phyloP scores from a whole-genome alignment of 2,888 invertebrate genomes.

The Plebejus argus region DNA sequence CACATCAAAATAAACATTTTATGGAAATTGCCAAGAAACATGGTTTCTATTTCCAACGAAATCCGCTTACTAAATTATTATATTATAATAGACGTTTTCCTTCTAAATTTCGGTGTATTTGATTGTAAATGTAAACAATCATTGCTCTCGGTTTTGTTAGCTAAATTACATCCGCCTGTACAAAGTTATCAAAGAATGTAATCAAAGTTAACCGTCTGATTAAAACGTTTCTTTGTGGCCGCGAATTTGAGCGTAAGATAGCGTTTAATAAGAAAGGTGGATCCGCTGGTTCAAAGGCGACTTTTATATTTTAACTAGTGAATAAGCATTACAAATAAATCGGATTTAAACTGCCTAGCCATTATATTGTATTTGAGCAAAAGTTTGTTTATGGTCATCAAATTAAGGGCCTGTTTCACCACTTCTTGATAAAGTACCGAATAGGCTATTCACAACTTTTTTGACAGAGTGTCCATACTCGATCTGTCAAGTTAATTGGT shows the following conservation, averaged over 20 bases:
- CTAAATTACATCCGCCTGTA: conserved; percentile 4
- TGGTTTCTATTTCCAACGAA: not conserved
- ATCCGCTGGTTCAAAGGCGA: not conserved
- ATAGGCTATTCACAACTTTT: too few species aligned
- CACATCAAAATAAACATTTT: not conserved
- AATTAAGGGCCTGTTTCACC: too few species aligned
- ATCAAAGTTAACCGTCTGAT: conserved; percentile 10
- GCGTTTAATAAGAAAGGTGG: not conserved
- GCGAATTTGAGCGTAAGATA: conserved; percentile 5
- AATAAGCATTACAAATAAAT: not conserved
- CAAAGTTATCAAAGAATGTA: conserved; percentile 23
- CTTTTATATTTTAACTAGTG: not conserved
- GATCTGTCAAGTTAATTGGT: too few species aligned
- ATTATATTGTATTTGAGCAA: too few species aligned
- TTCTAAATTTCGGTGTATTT: not conserved
- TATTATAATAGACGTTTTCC: not conserved
- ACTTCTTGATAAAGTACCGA: too few species aligned
- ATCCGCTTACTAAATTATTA: not conserved
- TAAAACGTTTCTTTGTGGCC: conserved; percentile 10
- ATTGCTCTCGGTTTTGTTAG: not conserved
- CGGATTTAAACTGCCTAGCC: not conserved
- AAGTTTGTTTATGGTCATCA: too few species aligned
- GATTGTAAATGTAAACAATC: conserved; percentile 11
- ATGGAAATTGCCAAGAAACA: not conserved
- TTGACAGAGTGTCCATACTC: too few species aligned